A percentile compares a stretch with the other conserved stretches of the same genome.
Conservation (phyloP, 2,113 vertebrate species). For the Carassius carassius region DNA sequence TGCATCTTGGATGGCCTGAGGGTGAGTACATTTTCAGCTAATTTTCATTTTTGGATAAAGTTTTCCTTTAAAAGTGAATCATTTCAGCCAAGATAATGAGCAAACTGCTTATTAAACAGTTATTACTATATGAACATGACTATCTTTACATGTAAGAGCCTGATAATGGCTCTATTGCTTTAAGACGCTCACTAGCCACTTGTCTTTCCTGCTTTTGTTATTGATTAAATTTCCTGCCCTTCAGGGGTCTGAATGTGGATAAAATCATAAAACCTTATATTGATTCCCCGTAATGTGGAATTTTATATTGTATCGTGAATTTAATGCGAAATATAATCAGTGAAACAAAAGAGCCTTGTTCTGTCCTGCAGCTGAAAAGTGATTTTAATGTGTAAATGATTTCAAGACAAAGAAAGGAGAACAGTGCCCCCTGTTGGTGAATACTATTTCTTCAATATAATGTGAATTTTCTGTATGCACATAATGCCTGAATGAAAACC, state of each 20-base stretch:
- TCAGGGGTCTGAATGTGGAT: not conserved
- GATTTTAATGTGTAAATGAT: not conserved
- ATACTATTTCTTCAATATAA: not conserved
- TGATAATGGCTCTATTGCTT: not conserved
- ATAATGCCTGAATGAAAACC: not conserved
- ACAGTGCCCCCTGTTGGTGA: constrained; percentile 30
- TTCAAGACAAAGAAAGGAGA: not conserved
- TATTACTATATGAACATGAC: not conserved
- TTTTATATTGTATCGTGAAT: constrained; percentile 12
- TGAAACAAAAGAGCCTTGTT: constrained; percentile 7
- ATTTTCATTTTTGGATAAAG: not conserved
- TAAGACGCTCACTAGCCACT: not conserved
- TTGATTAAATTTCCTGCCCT: not conserved
- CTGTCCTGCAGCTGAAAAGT: not conserved
- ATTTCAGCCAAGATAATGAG: not conserved
- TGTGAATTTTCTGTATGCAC: not conserved
- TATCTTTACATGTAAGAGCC: not conserved
- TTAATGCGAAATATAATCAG: constrained; percentile 19
- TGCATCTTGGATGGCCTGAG: not conserved
- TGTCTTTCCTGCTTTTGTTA: constrained; percentile 10
- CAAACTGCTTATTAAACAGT: not conserved
- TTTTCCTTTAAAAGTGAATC: not conserved
- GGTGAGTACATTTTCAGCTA: not conserved
- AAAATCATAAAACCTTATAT: constrained; percentile 6
- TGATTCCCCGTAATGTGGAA: not conserved